phyloP scores from a whole-genome alignment of 2,113 vertebrate species.

The Callospermophilus lateralis region DNA sequence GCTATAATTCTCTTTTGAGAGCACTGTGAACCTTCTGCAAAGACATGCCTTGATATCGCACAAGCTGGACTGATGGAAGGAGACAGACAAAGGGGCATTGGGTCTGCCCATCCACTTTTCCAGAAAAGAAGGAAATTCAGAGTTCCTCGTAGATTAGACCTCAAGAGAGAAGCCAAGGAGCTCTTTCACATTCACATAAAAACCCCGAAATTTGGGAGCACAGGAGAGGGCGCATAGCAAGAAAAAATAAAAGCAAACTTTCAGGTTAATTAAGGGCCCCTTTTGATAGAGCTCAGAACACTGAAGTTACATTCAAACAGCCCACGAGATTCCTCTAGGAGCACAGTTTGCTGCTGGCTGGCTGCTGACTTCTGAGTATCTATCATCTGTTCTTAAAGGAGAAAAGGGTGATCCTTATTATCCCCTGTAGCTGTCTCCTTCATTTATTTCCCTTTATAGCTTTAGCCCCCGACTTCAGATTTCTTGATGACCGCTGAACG shows the following conservation, averaged over 20 bases:
- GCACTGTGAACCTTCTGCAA: background rate
- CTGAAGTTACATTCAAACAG: background rate
- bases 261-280: background rate
- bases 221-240: background rate
- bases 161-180: background rate
- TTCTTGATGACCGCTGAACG: constrained; percentile 62
- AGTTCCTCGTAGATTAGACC: background rate
- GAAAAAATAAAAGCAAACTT: constrained; percentile 12
- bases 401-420: background rate
- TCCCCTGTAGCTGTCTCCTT: background rate
- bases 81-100: background rate
- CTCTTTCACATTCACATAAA: background rate
- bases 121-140: background rate
- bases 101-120: background rate
- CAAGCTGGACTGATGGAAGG: background rate
- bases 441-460: constrained; percentile 62
- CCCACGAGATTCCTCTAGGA: background rate
- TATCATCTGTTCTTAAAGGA: constrained; percentile 44
- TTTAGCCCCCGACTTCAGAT: constrained; percentile 52
- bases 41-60: background rate
- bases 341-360: constrained; percentile 30
- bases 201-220: background rate
- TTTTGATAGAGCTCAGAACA: background rate
- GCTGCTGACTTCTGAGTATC: constrained; percentile 25
- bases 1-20: background rate